phyloP scores from a whole-genome alignment of 2,888 invertebrate genomes.

The Danaus chrysippus region DNA sequence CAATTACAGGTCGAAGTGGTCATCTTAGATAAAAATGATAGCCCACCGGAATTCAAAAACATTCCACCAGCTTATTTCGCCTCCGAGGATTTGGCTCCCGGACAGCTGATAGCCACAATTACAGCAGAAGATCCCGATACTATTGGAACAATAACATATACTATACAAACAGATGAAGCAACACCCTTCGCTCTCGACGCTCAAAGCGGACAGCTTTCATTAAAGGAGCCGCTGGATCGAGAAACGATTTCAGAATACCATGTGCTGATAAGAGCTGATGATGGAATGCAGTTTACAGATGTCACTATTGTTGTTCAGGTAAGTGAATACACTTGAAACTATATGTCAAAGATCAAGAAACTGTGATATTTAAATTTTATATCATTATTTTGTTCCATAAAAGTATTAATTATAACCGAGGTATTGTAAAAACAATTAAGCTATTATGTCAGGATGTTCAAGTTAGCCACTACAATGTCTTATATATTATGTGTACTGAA shows the following conservation, averaged over 20 bases:
- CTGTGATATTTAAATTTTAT: too few relatives aligned
- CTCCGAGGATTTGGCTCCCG: conserved; percentile 91
- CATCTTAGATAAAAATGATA: conserved; percentile 95
- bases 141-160: conserved; percentile 87
- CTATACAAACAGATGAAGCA: conserved; percentile 82
- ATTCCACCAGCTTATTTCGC: conserved; percentile 86
- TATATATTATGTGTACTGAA: too few relatives aligned
- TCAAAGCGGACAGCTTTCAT: conserved; percentile 83
- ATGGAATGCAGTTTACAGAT: conserved; percentile 92
- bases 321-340: conserved; percentile 34
- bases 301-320: conserved; percentile 89
- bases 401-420: too few relatives aligned
- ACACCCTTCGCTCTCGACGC: conserved; percentile 86
- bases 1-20: conserved; percentile 89
- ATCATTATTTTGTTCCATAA: too few relatives aligned
- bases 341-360: too few relatives aligned
- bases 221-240: conserved; percentile 90
- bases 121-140: conserved; percentile 92
- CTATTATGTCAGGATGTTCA: too few relatives aligned
- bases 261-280: conserved; percentile 89
- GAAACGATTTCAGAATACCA: conserved; percentile 89
- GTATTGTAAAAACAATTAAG: too few relatives aligned
- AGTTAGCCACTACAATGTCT: too few relatives aligned
- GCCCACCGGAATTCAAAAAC: conserved; percentile 92
- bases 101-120: conserved; percentile 87